Conservation (phyloP, 1,140 invertebrate genomes). For the Calosoma granatense region DNA sequence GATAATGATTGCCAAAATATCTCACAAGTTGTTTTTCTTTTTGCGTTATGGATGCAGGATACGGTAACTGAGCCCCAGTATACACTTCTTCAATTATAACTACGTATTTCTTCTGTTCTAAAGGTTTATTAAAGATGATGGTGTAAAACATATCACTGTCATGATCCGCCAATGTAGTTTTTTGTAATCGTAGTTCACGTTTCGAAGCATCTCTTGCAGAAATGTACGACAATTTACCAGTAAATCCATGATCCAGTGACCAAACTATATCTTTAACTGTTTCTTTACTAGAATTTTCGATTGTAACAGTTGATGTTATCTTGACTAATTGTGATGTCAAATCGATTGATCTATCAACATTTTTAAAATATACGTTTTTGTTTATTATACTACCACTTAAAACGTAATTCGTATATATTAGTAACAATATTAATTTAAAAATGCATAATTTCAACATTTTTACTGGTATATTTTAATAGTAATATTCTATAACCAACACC, state of each 20-base stretch:
- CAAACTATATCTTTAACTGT: slow-evolving; percentile 56
- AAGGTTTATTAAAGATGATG: slow-evolving; percentile 49
- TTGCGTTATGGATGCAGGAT: slow-evolving; percentile 81
- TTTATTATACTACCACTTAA: slow-evolving; percentile 10
- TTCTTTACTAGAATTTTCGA: slow-evolving; percentile 71
- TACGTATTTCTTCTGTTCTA: slow-evolving; percentile 45
- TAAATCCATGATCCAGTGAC: slow-evolving; percentile 39
- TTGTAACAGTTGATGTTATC: slow-evolving; percentile 62
- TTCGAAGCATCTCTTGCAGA: slow-evolving; percentile 55
- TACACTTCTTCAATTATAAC: slow-evolving; percentile 67
- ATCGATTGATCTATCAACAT: slow-evolving; percentile 79
- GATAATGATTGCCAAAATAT: slow-evolving; percentile 74
- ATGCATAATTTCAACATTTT: neutral
- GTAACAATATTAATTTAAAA: slow-evolving; percentile 11
- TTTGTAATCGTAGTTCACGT: slow-evolving; percentile 47
- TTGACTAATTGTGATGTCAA: slow-evolving; percentile 81
- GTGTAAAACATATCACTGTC: slow-evolving; percentile 43
- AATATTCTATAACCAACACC: neutral
- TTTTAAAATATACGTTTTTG: slow-evolving; percentile 55
- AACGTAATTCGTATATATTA: slow-evolving; percentile 7
- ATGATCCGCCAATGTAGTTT: slow-evolving; percentile 41
- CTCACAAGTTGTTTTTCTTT: slow-evolving; percentile 88
- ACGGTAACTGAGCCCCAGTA: slow-evolving; percentile 64
- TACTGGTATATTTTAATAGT: neutral
- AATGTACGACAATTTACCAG: slow-evolving; percentile 61